Evolutionary conservation across 2,888 invertebrate species (phyloP).

Genomic region (Lobophora halterata): DNA sequence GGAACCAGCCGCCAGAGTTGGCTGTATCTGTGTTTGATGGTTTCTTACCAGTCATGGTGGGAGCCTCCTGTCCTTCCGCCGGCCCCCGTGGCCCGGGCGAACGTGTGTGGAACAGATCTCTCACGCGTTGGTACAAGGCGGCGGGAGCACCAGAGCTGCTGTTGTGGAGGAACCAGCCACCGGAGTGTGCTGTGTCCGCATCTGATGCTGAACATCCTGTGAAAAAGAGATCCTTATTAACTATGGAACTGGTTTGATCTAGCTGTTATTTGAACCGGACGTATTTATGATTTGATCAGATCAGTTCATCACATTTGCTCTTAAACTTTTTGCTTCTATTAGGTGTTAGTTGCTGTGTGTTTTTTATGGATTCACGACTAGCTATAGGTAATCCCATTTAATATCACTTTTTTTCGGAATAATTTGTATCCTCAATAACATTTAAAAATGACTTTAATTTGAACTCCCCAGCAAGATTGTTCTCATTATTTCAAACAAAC

Average conservation of each 20-base stretch:
- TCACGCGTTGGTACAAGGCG: slow-evolving; percentile 91
- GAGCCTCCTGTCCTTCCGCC: slow-evolving; percentile 71
- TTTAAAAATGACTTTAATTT: too few species aligned
- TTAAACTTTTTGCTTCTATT: too few species aligned
- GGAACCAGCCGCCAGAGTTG: slow-evolving; percentile 84
- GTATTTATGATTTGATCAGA: too few species aligned
- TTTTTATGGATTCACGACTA: too few species aligned
- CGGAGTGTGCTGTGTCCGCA: slow-evolving; percentile 76
- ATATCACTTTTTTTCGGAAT: too few species aligned
- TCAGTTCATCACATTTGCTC: too few species aligned
- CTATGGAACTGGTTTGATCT: too few species aligned
- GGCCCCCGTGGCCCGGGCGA: slow-evolving; percentile 69
- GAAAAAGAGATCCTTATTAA: slow-evolving; percentile 4
- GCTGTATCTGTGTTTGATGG: slow-evolving; percentile 78
- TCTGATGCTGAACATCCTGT: slow-evolving; percentile 77
- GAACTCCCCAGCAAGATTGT: too few species aligned
- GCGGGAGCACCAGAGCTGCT: slow-evolving; percentile 77
- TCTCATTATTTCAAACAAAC: slow-evolving; percentile 2
- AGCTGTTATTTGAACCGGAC: too few species aligned
- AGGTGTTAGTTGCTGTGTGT: too few species aligned
- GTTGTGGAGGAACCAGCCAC: slow-evolving; percentile 89
- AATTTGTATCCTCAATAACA: too few species aligned
- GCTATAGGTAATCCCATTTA: too few species aligned
- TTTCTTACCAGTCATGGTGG: slow-evolving; percentile 75
- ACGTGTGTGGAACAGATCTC: slow-evolving; percentile 87